Base-by-base conservation (phyloP, 2,113 vertebrate genomes). In the Ammodytes marinus region DNA sequence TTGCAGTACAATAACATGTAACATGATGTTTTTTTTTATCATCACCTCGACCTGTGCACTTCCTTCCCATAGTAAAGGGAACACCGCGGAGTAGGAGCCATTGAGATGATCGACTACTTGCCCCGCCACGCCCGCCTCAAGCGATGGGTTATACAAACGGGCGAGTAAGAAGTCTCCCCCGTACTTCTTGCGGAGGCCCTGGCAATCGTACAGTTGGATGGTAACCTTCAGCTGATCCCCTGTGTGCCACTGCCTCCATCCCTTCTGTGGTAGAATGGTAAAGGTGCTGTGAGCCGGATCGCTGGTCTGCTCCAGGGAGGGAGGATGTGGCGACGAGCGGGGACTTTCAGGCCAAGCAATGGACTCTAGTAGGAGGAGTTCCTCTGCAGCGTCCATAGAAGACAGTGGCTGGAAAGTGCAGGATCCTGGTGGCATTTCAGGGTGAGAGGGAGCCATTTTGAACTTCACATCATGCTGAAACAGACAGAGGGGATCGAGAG, bases 81-180 rank as follows among this genome's bases (percentile, higher is more conserved):
- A 98, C 49, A 96, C 86, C 19, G 96, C 89, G 45, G 95, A 95
- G 86, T 97, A 99, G 83, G 93, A 92, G 12, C 97, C 97, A 5
- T 98, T 96, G 39, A 88, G 93, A 75, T 96, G 95, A 88, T 99
- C 97, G 12, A 94, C 80, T 83, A 97, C 91, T 64, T 90, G 95
- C 40, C 98, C 98, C 9, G 83, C 93, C 5, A 97, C 97, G 59
- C 97, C 98, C 6, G 97, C 97, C 46, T 92, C 94, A 52, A 97
- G 89, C 14, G 53, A 73, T 0, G 89, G 93, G 17, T 95, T 96
- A 86, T 97, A 95, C 73, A 99, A 95, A 54, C 95, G 90, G 37
- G 95, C 95, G 53, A 97, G 90, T 54, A 99, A 88, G 39, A 97
- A 95, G 85, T 99, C 97, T 53, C 97, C 97, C 0, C 98, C 97